Evolutionary conservation across 2,888 invertebrate genomes (phyloP).

Genomic region (Tolmerus cingulatus): DNA sequence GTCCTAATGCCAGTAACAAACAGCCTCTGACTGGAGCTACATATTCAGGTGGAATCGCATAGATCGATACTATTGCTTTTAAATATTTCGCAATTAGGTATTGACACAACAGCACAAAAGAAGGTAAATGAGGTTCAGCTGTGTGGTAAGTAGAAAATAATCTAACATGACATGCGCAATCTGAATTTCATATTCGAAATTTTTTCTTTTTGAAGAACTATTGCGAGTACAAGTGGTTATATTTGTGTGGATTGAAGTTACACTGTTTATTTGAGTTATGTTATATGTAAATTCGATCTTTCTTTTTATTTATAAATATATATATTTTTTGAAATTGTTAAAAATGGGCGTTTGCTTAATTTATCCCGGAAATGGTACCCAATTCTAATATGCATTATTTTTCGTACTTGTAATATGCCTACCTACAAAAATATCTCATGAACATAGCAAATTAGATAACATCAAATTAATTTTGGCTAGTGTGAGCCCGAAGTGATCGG

Average conservation of each 20-base stretch:
- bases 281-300: no score
- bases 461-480: no score
- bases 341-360: no score
- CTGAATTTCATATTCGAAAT: neutral
- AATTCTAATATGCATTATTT: no score
- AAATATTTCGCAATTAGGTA: neutral
- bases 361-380: no score
- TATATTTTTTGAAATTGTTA: no score
- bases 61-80: neutral
- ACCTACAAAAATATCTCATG: no score
- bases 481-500: no score
- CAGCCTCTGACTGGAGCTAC: neutral
- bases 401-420: no score
- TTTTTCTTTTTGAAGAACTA: neutral
- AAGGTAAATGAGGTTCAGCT: neutral
- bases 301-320: no score
- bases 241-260: neutral
- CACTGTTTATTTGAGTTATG: no score
- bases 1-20: neutral
- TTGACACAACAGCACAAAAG: neutral
- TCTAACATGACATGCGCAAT: neutral
- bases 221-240: neutral
- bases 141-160: neutral
- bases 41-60: neutral
- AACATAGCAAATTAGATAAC: no score